Conservation (phyloP, 1,140 invertebrate genomes). For the Asbolus verrucosus region DNA sequence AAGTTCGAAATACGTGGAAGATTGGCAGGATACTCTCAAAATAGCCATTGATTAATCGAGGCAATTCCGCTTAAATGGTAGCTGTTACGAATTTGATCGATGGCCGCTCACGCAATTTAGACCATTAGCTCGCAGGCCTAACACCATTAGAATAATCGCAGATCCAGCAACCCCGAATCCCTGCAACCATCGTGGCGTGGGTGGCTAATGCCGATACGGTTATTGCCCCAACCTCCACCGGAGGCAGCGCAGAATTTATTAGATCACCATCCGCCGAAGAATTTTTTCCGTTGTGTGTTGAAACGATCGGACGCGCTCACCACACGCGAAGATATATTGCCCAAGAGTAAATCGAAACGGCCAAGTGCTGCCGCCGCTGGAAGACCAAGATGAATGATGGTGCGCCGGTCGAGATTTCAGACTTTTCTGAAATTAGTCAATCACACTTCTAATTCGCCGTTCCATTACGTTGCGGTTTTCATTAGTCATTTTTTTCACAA, state of each 20-base stretch:
- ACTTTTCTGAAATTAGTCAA: slow-evolving; percentile 7
- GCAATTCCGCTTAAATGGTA: slow-evolving; percentile 18
- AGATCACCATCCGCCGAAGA: slow-evolving; percentile 14
- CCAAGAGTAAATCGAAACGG: slow-evolving; percentile 36
- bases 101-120: slow-evolving; percentile 13
- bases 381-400: slow-evolving; percentile 29
- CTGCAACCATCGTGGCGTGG: slow-evolving; percentile 3
- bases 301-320: slow-evolving; percentile 36
- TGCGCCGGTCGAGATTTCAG: too few species aligned
- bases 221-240: slow-evolving; percentile 36
- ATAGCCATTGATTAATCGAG: slow-evolving; percentile 20
- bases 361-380: slow-evolving; percentile 16
- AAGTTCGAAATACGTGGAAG: background rate
- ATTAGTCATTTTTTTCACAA: too few species aligned
- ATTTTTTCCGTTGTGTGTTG: slow-evolving; percentile 33
- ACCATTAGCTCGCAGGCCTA: too few species aligned
- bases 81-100: slow-evolving; percentile 27
- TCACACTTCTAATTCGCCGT: too few species aligned
- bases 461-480: too few species aligned
- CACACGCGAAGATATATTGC: slow-evolving; percentile 38
- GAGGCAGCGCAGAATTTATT: slow-evolving; percentile 28
- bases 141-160: too few species aligned
- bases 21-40: background rate
- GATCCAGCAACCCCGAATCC: too few species aligned
- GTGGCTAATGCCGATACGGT: slow-evolving; percentile 36